Evolutionary conservation across 2,797 vertebrate species (phyloP), one percentile per base, ranked within the genome.

Genomic region (Catharus ustulatus): DNA sequence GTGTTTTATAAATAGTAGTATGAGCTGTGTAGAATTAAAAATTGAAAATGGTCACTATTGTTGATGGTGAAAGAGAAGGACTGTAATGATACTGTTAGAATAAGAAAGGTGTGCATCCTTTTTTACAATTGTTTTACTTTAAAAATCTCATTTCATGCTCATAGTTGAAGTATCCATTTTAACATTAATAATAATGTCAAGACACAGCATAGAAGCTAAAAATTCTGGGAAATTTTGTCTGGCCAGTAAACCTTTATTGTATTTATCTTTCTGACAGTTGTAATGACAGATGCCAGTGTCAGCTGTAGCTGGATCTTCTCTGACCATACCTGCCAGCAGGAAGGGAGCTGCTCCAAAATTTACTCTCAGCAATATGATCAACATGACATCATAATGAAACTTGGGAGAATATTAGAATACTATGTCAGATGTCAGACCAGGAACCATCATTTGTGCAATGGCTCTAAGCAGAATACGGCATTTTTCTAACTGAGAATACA

Each of bases 231-330:
- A 48, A 67, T 94, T 92, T 96, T 93, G 14, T 68, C 76, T 73
- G 58, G 8, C 34, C 63, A 46, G 55, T 90, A 92, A 89, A 83
- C 48, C 12, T 48, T 7, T 58, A 48, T 67, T 86, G 20, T 94
- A 36, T 93, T 96, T 95, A 85, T 46, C 87, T 94, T 95, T 46
- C 73, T 96, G 93, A 76, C 45, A 80, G 73, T 87, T 95, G 91
- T 93, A 90, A 84, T 90, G 96, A 91, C 93, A 95, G 94, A 85
- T n/a, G 67, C 81, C 64, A 63, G 40, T 93, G 89, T 85, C 89
- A 95, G 58, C 63, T 81, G 72, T 84, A 88, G 84, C 74, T 49
- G 62, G 58, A 30, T 67, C 68, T 94, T 91, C 61, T 89, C 67
- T 90, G 66, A 59, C 48, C 4, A 0, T 76, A 95, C 54, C 93